Evolutionary conservation across 1,140 invertebrate species (phyloP).

Genomic region (Elysia chlorotica): DNA sequence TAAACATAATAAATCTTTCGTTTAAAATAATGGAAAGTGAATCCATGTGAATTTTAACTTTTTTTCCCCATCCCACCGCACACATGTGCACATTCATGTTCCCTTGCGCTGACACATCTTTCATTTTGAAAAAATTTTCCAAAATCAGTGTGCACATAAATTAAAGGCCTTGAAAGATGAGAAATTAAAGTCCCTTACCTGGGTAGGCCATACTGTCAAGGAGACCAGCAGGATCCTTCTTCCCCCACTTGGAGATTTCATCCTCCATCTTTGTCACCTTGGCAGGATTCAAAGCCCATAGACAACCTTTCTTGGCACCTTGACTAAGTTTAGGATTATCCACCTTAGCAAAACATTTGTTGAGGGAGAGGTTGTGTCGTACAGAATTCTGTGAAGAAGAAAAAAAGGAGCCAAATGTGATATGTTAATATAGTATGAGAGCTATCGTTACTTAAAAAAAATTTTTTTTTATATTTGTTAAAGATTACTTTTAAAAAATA

Average conservation of each 20-base stretch:
- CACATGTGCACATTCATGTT: too few species aligned
- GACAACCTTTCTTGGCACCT: conserved; percentile 72
- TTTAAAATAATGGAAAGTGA: too few species aligned
- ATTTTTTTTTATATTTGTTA: too few species aligned
- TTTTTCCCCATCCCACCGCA: too few species aligned
- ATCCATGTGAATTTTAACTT: too few species aligned
- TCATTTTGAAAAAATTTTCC: too few species aligned
- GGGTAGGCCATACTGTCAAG: conserved; percentile 89
- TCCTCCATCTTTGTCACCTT: conserved; percentile 97
- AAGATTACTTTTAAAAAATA: neutral
- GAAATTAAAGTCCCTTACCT: too few species aligned
- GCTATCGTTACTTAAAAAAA: too few species aligned
- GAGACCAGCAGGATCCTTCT: conserved; percentile 81
- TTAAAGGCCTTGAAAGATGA: too few species aligned
- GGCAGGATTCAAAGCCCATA: conserved; percentile 95
- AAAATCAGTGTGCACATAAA: too few species aligned
- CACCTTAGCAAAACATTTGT: conserved; percentile 98
- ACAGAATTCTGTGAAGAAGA: conserved; percentile 78
- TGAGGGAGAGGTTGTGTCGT: conserved; percentile 91
- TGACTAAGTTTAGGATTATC: conserved; percentile 75
- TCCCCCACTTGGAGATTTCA: conserved; percentile 94
- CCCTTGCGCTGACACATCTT: too few species aligned
- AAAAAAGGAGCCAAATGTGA: neutral
- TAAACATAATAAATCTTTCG: too few species aligned
- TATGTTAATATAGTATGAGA: neutral